A percentile compares a stretch with the other conserved stretches of the same genome.
phyloP scores from a whole-genome alignment of 2,888 invertebrate species.

The Eumerus sabulonum region DNA sequence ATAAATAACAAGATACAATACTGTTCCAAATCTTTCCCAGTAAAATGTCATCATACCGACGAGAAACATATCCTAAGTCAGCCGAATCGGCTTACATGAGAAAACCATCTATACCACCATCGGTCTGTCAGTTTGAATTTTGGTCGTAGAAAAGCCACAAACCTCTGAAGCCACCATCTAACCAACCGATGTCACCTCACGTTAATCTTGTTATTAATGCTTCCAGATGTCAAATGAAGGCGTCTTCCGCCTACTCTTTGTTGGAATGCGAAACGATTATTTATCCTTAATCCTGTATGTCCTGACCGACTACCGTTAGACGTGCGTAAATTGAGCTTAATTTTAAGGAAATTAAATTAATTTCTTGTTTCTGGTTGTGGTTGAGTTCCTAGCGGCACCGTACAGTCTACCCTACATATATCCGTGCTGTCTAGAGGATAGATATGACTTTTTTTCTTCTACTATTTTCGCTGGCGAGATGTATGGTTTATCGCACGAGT shows the following conservation, averaged over 20 bases:
- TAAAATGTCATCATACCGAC: slow-evolving; percentile 4
- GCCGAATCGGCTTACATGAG: slow-evolving; percentile 26
- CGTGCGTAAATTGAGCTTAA: slow-evolving; percentile 20
- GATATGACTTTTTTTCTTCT: too few species aligned
- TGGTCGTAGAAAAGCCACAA: not conserved
- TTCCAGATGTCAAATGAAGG: slow-evolving; percentile 44
- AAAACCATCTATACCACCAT: slow-evolving; percentile 31
- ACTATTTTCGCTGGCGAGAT: too few species aligned
- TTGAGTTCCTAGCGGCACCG: slow-evolving; percentile 38
- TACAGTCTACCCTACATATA: not conserved
- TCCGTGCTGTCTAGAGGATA: not conserved
- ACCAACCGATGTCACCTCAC: slow-evolving; percentile 11
- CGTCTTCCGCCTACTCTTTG: slow-evolving; percentile 34
- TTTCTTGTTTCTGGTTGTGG: slow-evolving; percentile 33
- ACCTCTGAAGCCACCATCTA: slow-evolving; percentile 2
- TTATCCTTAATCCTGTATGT: slow-evolving; percentile 35
- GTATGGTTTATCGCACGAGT: slow-evolving; percentile 36
- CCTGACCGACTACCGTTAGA: not conserved
- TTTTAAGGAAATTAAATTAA: slow-evolving; percentile 59
- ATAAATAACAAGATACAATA: not conserved
- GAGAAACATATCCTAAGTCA: slow-evolving; percentile 19
- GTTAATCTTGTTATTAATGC: slow-evolving; percentile 58
- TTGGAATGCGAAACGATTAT: slow-evolving; percentile 49
- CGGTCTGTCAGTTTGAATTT: slow-evolving; percentile 39
- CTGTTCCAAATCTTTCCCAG: too few species aligned